Evolutionary conservation across 2,797 vertebrate genomes (phyloP), one percentile per base, ranked within the genome.

Genomic region (Ciconia nigra): DNA sequence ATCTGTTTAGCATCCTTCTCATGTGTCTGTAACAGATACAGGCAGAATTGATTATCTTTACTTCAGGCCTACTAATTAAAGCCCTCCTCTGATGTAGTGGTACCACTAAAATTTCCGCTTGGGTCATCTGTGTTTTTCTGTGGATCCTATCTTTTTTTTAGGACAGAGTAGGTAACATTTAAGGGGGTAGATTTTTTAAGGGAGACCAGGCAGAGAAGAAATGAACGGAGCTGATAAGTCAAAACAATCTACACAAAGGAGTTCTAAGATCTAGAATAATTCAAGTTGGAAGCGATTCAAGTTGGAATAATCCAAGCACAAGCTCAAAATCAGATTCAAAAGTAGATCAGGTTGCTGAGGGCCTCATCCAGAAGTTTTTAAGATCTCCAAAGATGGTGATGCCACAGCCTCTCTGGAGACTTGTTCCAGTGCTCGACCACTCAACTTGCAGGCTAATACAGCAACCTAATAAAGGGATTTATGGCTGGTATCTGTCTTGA

Each of bases 21-120:
- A 41, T 95, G 71, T 97, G 78, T 94, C 94, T 93, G 94, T 95
- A 98, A 98, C 91, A 96, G 97, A 97, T 97, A 97, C 62, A 95
- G 87, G 91, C 94, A 97, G 90, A 98, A 96, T 97, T 97, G 95
- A 98, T 98, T 98, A 92, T 89, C 93, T 97, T 95, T 95, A 93
- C 94, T 93, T 94, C 93, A 96, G 87, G 78, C n/a, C 67, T 91
- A 66, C 95, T 97, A 98, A 97, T 97, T 97, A 96, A 97, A 97
- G 94, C 72, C 55, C 78, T 97, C 33, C 59, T 95, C 92, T 97
- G 93, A 94, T 90, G 91, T 94, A 95, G 93, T 83, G 85, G 73
- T 95, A 91, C 62, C 57, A 89, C 69, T 89, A 92, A 96, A 97
- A 95, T 94, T 96, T 97, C 93, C 66, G 62, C 84, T 94, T 83